phyloP scores from a whole-genome alignment of 1,140 invertebrate species.

The Drosophila arawakana region DNA sequence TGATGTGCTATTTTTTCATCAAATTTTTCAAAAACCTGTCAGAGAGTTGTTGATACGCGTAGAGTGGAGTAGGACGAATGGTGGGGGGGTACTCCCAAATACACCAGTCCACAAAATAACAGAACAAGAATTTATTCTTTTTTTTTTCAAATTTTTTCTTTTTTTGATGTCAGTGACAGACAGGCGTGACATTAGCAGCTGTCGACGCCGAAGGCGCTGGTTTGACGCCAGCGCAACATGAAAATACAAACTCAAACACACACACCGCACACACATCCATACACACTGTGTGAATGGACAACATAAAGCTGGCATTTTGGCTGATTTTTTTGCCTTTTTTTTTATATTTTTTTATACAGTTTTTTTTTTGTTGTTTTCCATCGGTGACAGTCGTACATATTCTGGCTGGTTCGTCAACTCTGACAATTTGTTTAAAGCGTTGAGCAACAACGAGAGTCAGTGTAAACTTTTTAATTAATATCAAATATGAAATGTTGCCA shows the following conservation, averaged over 20 bases:
- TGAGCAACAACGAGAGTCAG: conserved; percentile 41
- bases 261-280: not conserved
- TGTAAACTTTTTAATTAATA: conserved; percentile 82
- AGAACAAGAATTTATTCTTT: conserved; percentile 13
- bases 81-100: not conserved
- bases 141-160: too few relatives aligned
- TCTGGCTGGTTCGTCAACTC: conserved; percentile 50
- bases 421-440: conserved; percentile 74
- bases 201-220: conserved; percentile 46
- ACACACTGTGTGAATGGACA: conserved; percentile 48
- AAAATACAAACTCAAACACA: conserved; percentile 18
- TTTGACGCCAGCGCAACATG: conserved; percentile 57
- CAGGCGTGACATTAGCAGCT: conserved; percentile 77
- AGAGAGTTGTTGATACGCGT: conserved; percentile 28
- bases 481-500: conserved; percentile 77
- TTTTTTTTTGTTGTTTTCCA: conserved; percentile 8
- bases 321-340: conserved; percentile 31
- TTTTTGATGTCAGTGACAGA: conserved; percentile 60
- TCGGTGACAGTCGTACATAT: conserved; percentile 2
- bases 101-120: not conserved
- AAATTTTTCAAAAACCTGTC: conserved; percentile 34
- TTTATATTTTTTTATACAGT: too few relatives aligned
- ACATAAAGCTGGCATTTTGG: conserved; percentile 66
- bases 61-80: too few relatives aligned
- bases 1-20: conserved; percentile 37